Percentiles rank a stretch among this genome's conserved stretches.
Conservation (phyloP, 2,888 invertebrate genomes). For the Nesidiocoris tenuis region DNA sequence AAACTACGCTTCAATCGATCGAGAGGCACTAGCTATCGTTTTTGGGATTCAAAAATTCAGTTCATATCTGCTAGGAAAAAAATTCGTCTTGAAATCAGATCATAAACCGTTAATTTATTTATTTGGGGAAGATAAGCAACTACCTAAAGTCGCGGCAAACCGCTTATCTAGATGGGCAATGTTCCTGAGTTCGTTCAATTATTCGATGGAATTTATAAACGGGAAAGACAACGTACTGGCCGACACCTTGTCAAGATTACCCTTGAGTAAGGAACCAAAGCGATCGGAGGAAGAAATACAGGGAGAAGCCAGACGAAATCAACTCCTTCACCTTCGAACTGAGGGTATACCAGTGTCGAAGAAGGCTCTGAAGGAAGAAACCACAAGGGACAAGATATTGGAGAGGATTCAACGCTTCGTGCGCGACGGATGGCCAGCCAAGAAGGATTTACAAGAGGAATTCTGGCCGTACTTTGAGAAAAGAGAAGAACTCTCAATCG, state of each 20-base stretch:
- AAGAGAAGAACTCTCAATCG: neutral
- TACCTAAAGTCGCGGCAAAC: no score
- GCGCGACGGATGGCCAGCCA: neutral
- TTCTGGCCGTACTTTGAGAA: neutral
- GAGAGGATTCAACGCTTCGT: neutral
- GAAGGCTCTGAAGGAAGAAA: neutral
- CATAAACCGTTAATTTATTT: neutral
- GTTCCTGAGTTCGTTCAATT: neutral
- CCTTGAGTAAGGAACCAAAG: neutral
- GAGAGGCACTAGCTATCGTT: neutral
- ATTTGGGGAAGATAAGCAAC: conserved; percentile 8
- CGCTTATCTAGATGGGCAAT: neutral
- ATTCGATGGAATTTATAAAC: neutral
- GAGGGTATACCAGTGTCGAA: neutral
- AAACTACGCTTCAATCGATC: neutral
- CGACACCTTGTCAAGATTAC: neutral
- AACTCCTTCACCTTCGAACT: neutral
- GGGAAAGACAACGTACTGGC: neutral
- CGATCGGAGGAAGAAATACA: neutral
- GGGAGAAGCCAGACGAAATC: neutral
- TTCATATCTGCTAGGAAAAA: neutral
- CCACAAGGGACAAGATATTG: neutral
- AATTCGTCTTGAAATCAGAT: neutral
- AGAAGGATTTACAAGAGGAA: neutral
- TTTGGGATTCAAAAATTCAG: neutral